phyloP scores from a whole-genome alignment of 2,113 vertebrate genomes.

The Cottus gobio region DNA sequence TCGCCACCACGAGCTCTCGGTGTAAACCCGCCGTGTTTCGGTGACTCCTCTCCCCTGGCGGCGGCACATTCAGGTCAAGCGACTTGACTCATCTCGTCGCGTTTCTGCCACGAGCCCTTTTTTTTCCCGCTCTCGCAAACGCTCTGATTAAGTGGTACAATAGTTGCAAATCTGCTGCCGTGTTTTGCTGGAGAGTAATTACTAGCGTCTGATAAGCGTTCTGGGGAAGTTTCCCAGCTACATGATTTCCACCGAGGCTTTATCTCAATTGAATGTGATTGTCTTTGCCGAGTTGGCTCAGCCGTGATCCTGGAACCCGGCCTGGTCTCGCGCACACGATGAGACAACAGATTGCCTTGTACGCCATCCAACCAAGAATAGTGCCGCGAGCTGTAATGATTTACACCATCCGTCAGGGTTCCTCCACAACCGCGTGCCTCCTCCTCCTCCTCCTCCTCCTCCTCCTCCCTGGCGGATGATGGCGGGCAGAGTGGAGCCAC shows the following conservation, averaged over 20 bases:
- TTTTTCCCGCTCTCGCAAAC: slow-evolving; percentile 44
- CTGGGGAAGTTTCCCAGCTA: slow-evolving; percentile 75
- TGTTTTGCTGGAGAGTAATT: slow-evolving; percentile 76
- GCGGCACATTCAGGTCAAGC: slow-evolving; percentile 70
- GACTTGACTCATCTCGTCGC: slow-evolving; percentile 66
- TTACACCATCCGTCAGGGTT: slow-evolving; percentile 66
- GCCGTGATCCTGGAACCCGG: slow-evolving; percentile 71
- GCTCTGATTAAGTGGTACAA: slow-evolving; percentile 73
- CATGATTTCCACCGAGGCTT: slow-evolving; percentile 72
- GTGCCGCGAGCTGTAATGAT: slow-evolving; percentile 72
- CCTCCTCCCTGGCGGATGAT: too few species aligned
- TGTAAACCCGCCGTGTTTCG: slow-evolving; percentile 47
- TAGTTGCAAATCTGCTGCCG: slow-evolving; percentile 75
- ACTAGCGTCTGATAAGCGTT: slow-evolving; percentile 75
- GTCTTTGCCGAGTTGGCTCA: slow-evolving; percentile 75
- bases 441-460: too few species aligned
- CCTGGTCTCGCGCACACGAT: slow-evolving; percentile 73
- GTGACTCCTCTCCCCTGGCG: slow-evolving; percentile 55
- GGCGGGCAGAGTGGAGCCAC: slow-evolving; percentile 44
- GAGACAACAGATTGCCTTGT: slow-evolving; percentile 77
- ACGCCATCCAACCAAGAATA: slow-evolving; percentile 68
- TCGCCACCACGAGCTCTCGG: slow-evolving; percentile 36
- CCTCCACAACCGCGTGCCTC: slow-evolving; percentile 51
- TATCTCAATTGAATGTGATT: slow-evolving; percentile 73
- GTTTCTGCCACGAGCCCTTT: slow-evolving; percentile 61